Percentiles rank a stretch among this genome's conserved stretches.
phyloP scores from a whole-genome alignment of 1,140 invertebrate species.

The Procambarus clarkii region DNA sequence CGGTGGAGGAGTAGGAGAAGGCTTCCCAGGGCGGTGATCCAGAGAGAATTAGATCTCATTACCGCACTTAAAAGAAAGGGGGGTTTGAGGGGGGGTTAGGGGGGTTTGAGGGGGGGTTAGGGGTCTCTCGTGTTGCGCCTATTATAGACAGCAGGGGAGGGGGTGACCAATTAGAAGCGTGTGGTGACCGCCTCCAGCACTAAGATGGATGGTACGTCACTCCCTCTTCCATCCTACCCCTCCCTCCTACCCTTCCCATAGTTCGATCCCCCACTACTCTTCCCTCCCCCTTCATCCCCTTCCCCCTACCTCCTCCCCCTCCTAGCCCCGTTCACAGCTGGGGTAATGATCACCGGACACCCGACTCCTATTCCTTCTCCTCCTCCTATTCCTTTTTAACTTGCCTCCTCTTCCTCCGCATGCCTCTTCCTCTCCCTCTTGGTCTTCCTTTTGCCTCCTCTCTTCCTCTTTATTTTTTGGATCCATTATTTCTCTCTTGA shows the following conservation, averaged over 20 bases:
- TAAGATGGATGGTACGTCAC: constrained; percentile 63
- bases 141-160: constrained; percentile 23
- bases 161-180: constrained; percentile 53
- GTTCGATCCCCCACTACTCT: too few species aligned
- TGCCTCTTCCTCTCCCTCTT: background rate
- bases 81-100: too few species aligned
- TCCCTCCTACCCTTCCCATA: background rate
- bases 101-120: background rate
- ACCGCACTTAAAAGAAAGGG: constrained; percentile 41
- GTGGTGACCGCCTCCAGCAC: constrained; percentile 30
- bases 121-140: constrained; percentile 39
- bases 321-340: background rate
- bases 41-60: constrained; percentile 23
- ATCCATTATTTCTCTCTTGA: background rate
- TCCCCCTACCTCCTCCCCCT: too few species aligned
- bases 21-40: too few species aligned
- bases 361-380: background rate
- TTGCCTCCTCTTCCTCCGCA: too few species aligned
- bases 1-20: too few species aligned
- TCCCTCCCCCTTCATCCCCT: too few species aligned
- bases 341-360: constrained; percentile 54
- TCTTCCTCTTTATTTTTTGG: background rate
- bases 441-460: background rate
- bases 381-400: too few species aligned
- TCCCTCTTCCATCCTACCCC: background rate